A percentile compares a stretch with the other conserved stretches of the same genome.
Conservation (phyloP, 2,888 invertebrate genomes). For the Thereva unica region DNA sequence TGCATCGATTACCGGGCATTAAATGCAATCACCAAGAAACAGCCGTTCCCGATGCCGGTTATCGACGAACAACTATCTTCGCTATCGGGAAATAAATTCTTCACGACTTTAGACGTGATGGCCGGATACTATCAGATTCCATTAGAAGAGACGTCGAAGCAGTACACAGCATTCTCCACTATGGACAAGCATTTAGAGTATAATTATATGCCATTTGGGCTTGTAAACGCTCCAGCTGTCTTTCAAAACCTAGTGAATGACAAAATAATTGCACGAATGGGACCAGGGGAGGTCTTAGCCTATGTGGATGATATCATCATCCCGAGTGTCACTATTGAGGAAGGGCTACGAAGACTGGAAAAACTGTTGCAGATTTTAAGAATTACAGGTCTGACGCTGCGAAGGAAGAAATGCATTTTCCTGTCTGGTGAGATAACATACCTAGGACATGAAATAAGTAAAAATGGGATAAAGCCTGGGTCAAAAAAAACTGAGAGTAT, state of each 20-base stretch:
- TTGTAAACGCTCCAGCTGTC: constrained; percentile 16
- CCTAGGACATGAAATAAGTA: constrained; percentile 38
- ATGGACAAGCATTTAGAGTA: constrained; percentile 16
- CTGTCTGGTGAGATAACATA: constrained; percentile 37
- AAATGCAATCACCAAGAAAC: not conserved
- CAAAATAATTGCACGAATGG: not conserved
- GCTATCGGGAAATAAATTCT: not conserved
- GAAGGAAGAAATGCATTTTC: constrained; percentile 40
- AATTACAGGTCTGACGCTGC: constrained; percentile 38
- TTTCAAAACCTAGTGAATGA: constrained; percentile 8
- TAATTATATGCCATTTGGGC: constrained; percentile 28
- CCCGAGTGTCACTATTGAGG: constrained; percentile 34
- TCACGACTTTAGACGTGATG: not conserved
- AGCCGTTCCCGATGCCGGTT: too few relatives aligned
- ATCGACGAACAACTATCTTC: not conserved
- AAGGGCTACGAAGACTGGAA: constrained; percentile 24
- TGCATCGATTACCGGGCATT: not conserved
- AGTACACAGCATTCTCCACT: not conserved
- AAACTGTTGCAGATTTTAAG: constrained; percentile 37
- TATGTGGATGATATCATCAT: constrained; percentile 42
- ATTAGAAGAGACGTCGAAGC: not conserved
- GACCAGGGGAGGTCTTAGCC: constrained; percentile 2
- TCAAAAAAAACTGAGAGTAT: constrained; percentile 11
- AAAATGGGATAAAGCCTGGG: constrained; percentile 40
- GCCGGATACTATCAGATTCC: not conserved